phyloP scores from a whole-genome alignment of 1,140 invertebrate genomes.

The Cotesia typhae region DNA sequence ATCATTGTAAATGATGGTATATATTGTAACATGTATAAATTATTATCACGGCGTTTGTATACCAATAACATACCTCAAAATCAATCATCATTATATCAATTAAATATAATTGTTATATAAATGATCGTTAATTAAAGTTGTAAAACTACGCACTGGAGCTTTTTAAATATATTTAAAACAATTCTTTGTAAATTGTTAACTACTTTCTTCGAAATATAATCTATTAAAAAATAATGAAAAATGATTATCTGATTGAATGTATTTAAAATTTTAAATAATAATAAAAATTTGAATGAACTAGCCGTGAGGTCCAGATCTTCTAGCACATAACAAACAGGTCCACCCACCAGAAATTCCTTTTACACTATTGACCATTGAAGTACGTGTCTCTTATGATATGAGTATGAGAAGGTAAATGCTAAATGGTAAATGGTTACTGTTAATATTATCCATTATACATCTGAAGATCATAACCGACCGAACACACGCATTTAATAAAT shows the following conservation, averaged over 20 bases:
- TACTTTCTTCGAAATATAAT: not conserved
- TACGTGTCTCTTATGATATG: too few relatives aligned
- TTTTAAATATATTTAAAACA: conserved; percentile 13
- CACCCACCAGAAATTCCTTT: conserved; percentile 37
- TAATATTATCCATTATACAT: too few relatives aligned
- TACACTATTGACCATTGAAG: conserved; percentile 22
- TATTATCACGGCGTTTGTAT: conserved; percentile 36
- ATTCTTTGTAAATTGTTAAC: not conserved
- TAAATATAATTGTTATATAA: conserved; percentile 35
- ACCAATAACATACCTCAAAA: conserved; percentile 37
- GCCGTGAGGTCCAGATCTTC: conserved; percentile 28
- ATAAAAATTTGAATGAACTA: conserved; percentile 4
- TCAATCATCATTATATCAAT: conserved; percentile 36
- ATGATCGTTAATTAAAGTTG: conserved; percentile 32
- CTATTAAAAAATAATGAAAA: not conserved
- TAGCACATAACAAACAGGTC: conserved; percentile 25
- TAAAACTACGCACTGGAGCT: conserved; percentile 14
- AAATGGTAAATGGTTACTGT: too few relatives aligned
- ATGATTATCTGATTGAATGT: not conserved
- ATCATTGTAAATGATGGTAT: conserved; percentile 16
- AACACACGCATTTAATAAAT: too few relatives aligned
- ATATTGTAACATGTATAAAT: conserved; percentile 33
- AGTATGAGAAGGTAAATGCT: not conserved
- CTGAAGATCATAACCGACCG: too few relatives aligned
- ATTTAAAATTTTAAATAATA: conserved; percentile 14